phyloP scores from a whole-genome alignment of 2,797 vertebrate species.

The Borostomias antarcticus region DNA sequence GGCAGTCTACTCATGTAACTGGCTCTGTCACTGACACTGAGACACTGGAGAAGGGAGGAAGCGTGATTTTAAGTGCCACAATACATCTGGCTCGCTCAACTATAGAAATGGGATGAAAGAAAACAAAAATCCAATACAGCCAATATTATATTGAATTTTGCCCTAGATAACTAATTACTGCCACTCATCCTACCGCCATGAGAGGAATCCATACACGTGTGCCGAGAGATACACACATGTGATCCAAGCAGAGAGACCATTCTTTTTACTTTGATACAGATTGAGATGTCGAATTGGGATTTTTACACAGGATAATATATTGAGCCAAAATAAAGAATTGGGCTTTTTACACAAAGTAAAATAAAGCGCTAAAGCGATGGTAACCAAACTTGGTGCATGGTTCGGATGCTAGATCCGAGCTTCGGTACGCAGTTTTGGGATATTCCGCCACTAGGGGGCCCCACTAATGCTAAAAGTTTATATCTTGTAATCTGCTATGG shows the following conservation, averaged over 20 bases:
- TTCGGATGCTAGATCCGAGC: no score
- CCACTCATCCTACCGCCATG: background rate
- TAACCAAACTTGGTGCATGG: no score
- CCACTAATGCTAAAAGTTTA: no score
- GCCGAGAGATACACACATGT: background rate
- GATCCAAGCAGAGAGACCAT: background rate
- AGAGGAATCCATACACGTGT: background rate
- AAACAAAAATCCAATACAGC: background rate
- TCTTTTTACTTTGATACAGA: no score
- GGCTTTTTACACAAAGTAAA: no score
- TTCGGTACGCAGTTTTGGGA: no score
- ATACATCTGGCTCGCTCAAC: slow-evolving; percentile 8
- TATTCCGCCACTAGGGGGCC: no score
- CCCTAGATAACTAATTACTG: background rate
- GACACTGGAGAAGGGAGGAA: slow-evolving; percentile 26
- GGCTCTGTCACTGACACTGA: slow-evolving; percentile 68
- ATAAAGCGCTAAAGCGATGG: no score
- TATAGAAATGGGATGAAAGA: background rate
- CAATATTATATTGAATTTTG: background rate
- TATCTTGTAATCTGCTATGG: no score
- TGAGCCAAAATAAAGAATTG: no score
- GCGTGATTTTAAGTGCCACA: slow-evolving; percentile 30
- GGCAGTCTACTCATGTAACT: slow-evolving; percentile 68
- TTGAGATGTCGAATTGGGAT: no score
- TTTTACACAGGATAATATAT: no score